A percentile compares a stretch with the other conserved stretches of the same genome.
These are phyloP conservation scores for Drosophila nigromelanica DNA, from an alignment of 1,140 invertebrate genomes.

Conservation along the genomic window DNA sequence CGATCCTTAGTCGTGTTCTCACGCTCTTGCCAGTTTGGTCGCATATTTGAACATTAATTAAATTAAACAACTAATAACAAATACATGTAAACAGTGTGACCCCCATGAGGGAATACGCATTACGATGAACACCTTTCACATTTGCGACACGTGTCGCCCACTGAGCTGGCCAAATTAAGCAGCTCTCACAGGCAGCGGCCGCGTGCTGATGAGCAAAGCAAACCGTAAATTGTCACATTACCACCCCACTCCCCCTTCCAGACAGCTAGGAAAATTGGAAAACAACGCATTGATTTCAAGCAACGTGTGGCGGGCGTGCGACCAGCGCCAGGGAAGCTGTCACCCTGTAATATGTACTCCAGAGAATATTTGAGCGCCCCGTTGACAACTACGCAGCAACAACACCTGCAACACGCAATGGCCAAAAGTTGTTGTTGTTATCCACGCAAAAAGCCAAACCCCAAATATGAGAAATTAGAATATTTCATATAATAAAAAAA, in stretches of 20 bases:
- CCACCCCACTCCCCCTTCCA: slow-evolving; percentile 16
- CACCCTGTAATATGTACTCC: slow-evolving; percentile 25
- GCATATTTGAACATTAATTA: slow-evolving; percentile 74
- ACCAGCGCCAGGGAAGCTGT: slow-evolving; percentile 24
- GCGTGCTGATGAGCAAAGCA: slow-evolving; percentile 74
- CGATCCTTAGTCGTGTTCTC: slow-evolving; percentile 31
- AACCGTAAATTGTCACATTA: slow-evolving; percentile 74
- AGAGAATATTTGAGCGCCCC: slow-evolving; percentile 48
- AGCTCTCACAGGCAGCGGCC: slow-evolving; percentile 51
- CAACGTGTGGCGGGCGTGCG: slow-evolving; percentile 70
- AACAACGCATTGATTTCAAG: slow-evolving; percentile 72
- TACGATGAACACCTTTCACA: slow-evolving; percentile 56
- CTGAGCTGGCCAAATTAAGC: slow-evolving; percentile 66
- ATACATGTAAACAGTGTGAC: slow-evolving; percentile 64
- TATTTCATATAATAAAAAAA: slow-evolving; percentile 42
- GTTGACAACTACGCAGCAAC: slow-evolving; percentile 20
- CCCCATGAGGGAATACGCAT: slow-evolving; percentile 30
- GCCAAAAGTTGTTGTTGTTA: not conserved
- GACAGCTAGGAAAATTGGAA: slow-evolving; percentile 9
- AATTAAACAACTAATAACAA: slow-evolving; percentile 77
- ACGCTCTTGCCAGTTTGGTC: slow-evolving; percentile 43
- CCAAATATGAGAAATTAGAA: slow-evolving; percentile 60
- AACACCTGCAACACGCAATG: slow-evolving; percentile 33
- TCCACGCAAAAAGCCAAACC: slow-evolving; percentile 31
- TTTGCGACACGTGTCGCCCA: slow-evolving; percentile 60